phyloP scores from a whole-genome alignment of 2,888 invertebrate species.

The Ellobium chinense region DNA sequence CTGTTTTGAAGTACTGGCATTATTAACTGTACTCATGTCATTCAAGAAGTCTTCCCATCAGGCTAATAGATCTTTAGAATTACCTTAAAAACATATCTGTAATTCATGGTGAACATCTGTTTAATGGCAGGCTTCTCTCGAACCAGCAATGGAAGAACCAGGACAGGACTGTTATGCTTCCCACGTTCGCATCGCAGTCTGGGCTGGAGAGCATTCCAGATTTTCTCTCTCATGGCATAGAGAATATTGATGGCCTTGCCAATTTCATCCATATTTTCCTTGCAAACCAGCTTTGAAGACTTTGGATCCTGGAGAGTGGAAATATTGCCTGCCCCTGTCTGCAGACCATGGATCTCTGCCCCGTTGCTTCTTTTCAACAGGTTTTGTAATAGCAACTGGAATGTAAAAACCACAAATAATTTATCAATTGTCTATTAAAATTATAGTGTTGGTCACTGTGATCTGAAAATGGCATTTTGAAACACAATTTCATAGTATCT shows the following conservation, averaged over 20 bases:
- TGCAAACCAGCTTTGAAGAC: conserved; percentile 41
- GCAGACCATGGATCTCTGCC: conserved; percentile 21
- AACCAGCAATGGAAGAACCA: conserved; percentile 71
- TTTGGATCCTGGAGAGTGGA: conserved; percentile 28
- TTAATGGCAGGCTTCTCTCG: conserved; percentile 59
- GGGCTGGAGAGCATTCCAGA: conserved; percentile 69
- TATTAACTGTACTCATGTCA: too few relatives aligned
- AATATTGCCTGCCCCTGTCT: conserved; percentile 39
- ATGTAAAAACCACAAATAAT: background rate
- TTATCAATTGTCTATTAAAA: background rate
- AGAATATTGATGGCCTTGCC: conserved; percentile 59
- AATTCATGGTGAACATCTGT: conserved; percentile 64
- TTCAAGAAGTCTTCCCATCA: too few relatives aligned
- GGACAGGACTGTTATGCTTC: conserved; percentile 74
- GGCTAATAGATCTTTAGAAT: too few relatives aligned
- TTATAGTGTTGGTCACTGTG: too few relatives aligned
- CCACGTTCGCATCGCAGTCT: conserved; percentile 72
- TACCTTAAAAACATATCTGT: conserved; percentile 57
- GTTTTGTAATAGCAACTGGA: conserved; percentile 50
- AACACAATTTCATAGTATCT: too few relatives aligned
- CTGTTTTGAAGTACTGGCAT: too few relatives aligned
- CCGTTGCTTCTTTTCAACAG: conserved; percentile 44
- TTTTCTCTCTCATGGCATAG: conserved; percentile 63
- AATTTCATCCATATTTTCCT: conserved; percentile 51
- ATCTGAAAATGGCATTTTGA: too few relatives aligned